Base-by-base conservation (phyloP, 37 sponge, comb jelly and placozoan species). In the Agelas oroides region DNA sequence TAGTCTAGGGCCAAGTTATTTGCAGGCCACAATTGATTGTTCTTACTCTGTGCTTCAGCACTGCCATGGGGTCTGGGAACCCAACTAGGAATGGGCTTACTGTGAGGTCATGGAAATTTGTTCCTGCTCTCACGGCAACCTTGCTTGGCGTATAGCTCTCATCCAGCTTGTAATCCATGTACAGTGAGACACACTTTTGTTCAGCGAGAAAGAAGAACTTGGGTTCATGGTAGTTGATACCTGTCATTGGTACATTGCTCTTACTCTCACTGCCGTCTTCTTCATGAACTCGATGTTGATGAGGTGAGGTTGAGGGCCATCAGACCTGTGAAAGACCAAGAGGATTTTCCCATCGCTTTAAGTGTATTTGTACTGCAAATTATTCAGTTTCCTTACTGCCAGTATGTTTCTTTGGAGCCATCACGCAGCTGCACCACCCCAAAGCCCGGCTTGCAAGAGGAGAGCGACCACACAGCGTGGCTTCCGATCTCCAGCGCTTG, bases 121-220 rank as follows among this genome's bases (percentile, higher is more conserved):
- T 84, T n/a, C 97, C 97, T 46, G 84, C 88, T 70, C 75, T 87
- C 16, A 96, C 68, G 31, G 92, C 68, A 19, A 98, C 79, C 61
- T 94, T 95, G 75, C 87, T 97, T 19, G 99, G 99, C 2, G 99
- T 98, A 79, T 98, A 98, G 73, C 97, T 98, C 85, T 98, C 99
- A 84, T 98, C 99, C 33, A 70, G 80, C 57, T 59, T 65, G 80
- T 91, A 95, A 78, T 98, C 95, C 52, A 81, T 66, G 65, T 92
- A 96, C 20, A 98, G 39, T 1, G 79, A 73, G 12, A 96, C 65
- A 24, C 63, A 54, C 92, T 88, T n/a, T n/a, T n/a, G n/a, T n/a
- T n/a, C n/a, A n/a, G n/a, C n/a, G n/a, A n/a, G n/a, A n/a, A n/a
- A 3, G 46, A 46, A 46, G 46, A 8, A 8, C 8, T 8, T 46